Percentiles rank a stretch among this genome's conserved stretches.
Conservation (phyloP, 2,888 invertebrate species). For the Zeuzera pyrina region DNA sequence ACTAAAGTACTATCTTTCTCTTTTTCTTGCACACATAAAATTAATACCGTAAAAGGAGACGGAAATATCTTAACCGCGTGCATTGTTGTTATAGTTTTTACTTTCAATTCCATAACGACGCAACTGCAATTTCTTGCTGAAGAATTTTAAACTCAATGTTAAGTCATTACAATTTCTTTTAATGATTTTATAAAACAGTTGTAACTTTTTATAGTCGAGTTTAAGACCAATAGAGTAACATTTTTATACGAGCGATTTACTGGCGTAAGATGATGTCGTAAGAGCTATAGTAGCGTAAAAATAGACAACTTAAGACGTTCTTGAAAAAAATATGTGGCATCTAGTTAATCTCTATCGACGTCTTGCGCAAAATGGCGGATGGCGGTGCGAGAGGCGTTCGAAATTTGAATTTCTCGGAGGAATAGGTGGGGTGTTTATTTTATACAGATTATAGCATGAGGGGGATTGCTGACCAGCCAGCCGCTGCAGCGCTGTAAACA, state of each 20-base stretch:
- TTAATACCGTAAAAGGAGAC: constrained; percentile 34
- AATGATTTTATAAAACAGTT: no score
- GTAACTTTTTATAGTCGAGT: no score
- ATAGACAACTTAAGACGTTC: constrained; percentile 68
- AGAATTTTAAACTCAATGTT: no score
- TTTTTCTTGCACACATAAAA: constrained; percentile 27
- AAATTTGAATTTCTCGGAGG: constrained; percentile 68
- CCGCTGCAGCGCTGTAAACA: constrained; percentile 35
- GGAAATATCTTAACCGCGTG: constrained; percentile 38
- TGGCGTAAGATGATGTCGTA: constrained; percentile 60
- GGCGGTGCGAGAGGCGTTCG: constrained; percentile 52
- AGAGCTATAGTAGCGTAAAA: constrained; percentile 69
- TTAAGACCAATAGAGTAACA: constrained; percentile 48
- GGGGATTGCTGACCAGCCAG: constrained; percentile 17
- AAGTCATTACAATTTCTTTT: no score
- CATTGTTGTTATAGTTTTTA: constrained; percentile 64
- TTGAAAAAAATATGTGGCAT: constrained; percentile 56
- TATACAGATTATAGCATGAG: constrained; percentile 19
- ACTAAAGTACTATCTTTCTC: constrained; percentile 26
- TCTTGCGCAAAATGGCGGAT: constrained; percentile 68
- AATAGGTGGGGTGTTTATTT: constrained; percentile 58
- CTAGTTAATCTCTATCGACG: constrained; percentile 69
- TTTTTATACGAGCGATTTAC: constrained; percentile 70
- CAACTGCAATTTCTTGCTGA: constrained; percentile 11
- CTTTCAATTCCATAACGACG: constrained; percentile 16